Conservation (phyloP, 2,888 invertebrate species). For the Eurois occulta region DNA sequence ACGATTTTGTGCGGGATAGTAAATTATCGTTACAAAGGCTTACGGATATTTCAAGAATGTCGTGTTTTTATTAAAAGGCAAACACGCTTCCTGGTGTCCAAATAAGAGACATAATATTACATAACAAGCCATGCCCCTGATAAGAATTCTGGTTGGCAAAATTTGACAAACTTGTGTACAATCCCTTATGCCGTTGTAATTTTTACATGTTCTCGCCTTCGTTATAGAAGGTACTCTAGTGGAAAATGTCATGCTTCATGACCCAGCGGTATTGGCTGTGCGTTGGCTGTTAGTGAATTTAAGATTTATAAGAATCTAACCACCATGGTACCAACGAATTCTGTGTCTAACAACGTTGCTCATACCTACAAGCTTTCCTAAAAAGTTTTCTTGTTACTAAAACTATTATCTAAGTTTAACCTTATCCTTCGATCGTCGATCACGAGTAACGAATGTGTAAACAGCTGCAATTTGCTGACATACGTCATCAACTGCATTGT, state of each 20-base stretch:
- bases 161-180: not conserved
- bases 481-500: slow-evolving; percentile 44
- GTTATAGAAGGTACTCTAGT: not conserved
- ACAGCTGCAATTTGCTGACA: slow-evolving; percentile 24
- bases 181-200: not conserved
- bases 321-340: no score
- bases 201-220: not conserved
- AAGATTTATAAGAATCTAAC: no score
- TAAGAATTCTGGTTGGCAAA: not conserved
- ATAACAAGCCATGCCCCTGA: not conserved
- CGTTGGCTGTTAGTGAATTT: not conserved
- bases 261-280: not conserved
- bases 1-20: not conserved
- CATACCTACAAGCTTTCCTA: no score
- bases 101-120: not conserved
- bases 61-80: not conserved
- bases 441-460: not conserved
- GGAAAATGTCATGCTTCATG: not conserved
- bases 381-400: not conserved
- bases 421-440: not conserved
- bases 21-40: not conserved
- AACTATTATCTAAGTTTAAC: not conserved
- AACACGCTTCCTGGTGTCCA: not conserved
- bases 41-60: not conserved
- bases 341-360: no score